These are phyloP conservation scores for Halotydeus destructor DNA, from an alignment of 1,140 invertebrate genomes.

Conservation along the genomic window DNA sequence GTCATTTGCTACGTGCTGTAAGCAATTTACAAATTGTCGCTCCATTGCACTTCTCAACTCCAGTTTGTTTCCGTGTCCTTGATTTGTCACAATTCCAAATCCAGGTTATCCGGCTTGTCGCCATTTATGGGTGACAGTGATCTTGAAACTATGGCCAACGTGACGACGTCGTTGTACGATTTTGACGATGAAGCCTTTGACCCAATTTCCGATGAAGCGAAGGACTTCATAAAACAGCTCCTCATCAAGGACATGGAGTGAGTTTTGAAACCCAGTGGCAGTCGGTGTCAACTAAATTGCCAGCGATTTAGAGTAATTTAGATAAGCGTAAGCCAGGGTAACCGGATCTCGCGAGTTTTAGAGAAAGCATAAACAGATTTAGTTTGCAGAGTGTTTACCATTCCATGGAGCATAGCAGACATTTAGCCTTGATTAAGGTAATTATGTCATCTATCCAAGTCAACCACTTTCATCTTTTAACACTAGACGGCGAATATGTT, in stretches of 20 bases:
- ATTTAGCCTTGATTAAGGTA: too few relatives aligned
- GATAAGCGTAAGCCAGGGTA: not conserved
- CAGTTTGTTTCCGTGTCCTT: not conserved
- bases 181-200: slow-evolving; percentile 85
- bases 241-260: slow-evolving; percentile 76
- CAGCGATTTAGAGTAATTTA: too few relatives aligned
- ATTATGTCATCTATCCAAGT: too few relatives aligned
- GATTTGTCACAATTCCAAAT: too few relatives aligned
- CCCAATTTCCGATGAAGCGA: slow-evolving; percentile 69
- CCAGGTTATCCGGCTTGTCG: slow-evolving; percentile 83
- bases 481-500: too few relatives aligned
- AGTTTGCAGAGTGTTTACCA: too few relatives aligned
- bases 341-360: not conserved
- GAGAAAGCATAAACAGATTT: not conserved
- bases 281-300: too few relatives aligned
- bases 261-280: too few relatives aligned
- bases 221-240: slow-evolving; percentile 72
- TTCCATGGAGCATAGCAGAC: too few relatives aligned
- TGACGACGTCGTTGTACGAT: slow-evolving; percentile 81
- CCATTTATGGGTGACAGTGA: slow-evolving; percentile 96
- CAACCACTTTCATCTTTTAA: too few relatives aligned
- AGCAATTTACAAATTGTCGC: slow-evolving; percentile 34
- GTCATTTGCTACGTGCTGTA: slow-evolving; percentile 94
- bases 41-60: not conserved
- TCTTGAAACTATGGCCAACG: slow-evolving; percentile 89